Percentiles rank a stretch among this genome's conserved stretches.
These are phyloP conservation scores for Cylloceria caligata DNA, from an alignment of 2,888 invertebrate species.

Conservation along the genomic window DNA sequence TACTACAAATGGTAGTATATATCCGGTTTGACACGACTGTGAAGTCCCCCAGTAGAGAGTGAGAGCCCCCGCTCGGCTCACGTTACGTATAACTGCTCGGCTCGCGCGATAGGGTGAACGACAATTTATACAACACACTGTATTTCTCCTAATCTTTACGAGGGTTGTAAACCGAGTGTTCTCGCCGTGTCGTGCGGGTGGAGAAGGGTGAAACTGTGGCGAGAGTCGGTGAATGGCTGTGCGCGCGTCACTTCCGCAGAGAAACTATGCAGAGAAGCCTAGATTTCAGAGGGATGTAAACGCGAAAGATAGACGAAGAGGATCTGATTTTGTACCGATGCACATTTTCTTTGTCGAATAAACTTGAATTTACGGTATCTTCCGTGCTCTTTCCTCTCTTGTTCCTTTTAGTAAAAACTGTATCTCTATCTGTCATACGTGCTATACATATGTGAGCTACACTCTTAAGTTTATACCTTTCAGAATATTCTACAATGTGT, in stretches of 20 bases:
- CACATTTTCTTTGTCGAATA: slow-evolving; percentile 20
- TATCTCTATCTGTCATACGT: slow-evolving; percentile 11
- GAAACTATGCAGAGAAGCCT: slow-evolving; percentile 25
- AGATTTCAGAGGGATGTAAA: slow-evolving; percentile 42
- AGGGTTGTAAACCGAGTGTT: slow-evolving; percentile 65
- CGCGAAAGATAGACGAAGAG: slow-evolving; percentile 32
- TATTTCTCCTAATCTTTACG: slow-evolving; percentile 68
- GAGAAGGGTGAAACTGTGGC: slow-evolving; percentile 12
- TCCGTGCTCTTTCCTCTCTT: slow-evolving; percentile 20
- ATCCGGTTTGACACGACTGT: slow-evolving; percentile 53
- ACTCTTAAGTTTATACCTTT: slow-evolving; percentile 25
- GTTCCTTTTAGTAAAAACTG: not conserved
- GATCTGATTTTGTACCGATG: slow-evolving; percentile 40
- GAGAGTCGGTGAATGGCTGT: slow-evolving; percentile 46
- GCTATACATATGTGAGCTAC: slow-evolving; percentile 22
- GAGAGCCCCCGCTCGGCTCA: not conserved
- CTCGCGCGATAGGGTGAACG: slow-evolving; percentile 59
- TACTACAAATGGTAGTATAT: slow-evolving; percentile 36
- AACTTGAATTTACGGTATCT: slow-evolving; percentile 53
- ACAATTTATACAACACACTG: slow-evolving; percentile 68
- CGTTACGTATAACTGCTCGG: slow-evolving; percentile 49
- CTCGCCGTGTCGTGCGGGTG: slow-evolving; percentile 43
- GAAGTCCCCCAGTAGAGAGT: slow-evolving; percentile 10
- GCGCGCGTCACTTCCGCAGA: slow-evolving; percentile 37
- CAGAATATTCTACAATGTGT: slow-evolving; percentile 31